Evolutionary conservation across 2,888 invertebrate genomes (phyloP).

Genomic region (Andrena praecox): DNA sequence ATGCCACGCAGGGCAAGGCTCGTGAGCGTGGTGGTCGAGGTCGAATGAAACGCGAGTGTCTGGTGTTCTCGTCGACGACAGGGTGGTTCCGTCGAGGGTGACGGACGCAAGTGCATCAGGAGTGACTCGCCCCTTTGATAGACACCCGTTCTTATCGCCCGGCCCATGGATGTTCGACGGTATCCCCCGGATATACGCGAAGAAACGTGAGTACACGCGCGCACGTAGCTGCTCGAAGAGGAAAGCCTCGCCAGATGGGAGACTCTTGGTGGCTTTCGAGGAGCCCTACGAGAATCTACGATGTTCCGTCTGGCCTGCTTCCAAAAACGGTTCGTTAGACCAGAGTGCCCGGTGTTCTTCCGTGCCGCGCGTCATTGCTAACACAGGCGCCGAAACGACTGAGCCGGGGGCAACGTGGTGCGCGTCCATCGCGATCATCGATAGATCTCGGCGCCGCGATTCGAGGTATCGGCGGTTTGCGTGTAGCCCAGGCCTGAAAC

Average conservation of each 20-base stretch:
- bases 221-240: neutral
- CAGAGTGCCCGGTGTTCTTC: neutral
- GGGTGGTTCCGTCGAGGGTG: constrained; percentile 11
- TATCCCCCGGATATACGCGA: neutral
- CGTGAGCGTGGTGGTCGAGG: constrained; percentile 34
- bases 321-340: neutral
- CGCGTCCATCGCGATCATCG: constrained; percentile 46
- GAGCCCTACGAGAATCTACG: no score
- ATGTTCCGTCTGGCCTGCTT: neutral
- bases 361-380: no score
- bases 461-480: constrained; percentile 32
- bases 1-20: constrained; percentile 60
- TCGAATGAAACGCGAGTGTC: constrained; percentile 38
- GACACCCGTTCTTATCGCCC: neutral
- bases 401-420: constrained; percentile 8
- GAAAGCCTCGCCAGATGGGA: neutral
- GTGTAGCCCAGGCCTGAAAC: constrained; percentile 34
- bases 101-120: constrained; percentile 16
- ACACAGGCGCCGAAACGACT: neutral
- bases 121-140: neutral
- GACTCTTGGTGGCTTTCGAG: neutral
- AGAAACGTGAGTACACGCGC: constrained; percentile 24
- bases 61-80: constrained; percentile 4
- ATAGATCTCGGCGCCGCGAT: constrained; percentile 26
- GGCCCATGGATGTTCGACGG: neutral